These are phyloP conservation scores for Oxystoma pomonae DNA, from an alignment of 2,888 invertebrate species.

Conservation along the genomic window DNA sequence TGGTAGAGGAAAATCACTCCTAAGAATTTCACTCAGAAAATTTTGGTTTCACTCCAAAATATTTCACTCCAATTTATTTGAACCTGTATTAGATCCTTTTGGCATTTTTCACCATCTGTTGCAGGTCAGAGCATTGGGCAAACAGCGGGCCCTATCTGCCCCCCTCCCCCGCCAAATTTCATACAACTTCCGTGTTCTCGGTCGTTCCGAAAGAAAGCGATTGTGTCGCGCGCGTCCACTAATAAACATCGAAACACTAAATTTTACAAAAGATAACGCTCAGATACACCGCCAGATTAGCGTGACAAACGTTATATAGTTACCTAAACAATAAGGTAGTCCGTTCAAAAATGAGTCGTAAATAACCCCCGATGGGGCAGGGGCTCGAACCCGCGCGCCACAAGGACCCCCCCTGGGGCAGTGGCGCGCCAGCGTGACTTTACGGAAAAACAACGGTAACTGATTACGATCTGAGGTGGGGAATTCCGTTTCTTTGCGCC, in stretches of 20 bases:
- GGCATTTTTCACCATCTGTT: no score
- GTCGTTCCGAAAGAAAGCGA: not conserved
- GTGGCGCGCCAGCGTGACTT: slow-evolving; percentile 1
- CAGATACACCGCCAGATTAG: not conserved
- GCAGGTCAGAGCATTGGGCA: no score
- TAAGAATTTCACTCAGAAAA: no score
- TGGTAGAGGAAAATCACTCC: no score
- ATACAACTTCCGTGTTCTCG: no score
- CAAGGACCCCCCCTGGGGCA: not conserved
- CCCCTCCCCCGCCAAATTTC: no score
- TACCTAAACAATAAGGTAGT: not conserved
- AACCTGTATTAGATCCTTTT: no score
- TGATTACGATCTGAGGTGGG: not conserved
- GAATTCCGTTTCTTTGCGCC: no score
- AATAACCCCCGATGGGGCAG: not conserved
- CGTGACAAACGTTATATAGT: not conserved
- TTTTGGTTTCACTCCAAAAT: no score
- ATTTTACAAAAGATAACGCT: not conserved
- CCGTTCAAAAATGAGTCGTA: not conserved
- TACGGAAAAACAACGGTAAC: not conserved
- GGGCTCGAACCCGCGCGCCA: no score
- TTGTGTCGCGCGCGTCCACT: not conserved
- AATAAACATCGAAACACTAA: not conserved
- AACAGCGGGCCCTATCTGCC: no score
- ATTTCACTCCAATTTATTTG: no score